Evolutionary conservation across 2,888 invertebrate species (phyloP).

Genomic region (Phyllotreta striolata): DNA sequence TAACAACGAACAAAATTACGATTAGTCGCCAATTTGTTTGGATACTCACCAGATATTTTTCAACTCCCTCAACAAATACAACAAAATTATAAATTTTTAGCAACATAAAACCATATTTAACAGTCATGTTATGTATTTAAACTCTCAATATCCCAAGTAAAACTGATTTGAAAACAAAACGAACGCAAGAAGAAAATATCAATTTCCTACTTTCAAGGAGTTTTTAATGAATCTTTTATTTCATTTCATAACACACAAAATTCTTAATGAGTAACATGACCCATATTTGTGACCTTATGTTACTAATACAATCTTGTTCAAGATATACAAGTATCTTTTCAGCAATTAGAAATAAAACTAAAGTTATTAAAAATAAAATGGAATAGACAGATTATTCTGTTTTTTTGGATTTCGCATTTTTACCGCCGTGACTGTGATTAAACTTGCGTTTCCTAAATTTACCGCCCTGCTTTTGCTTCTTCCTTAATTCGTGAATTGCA

Average conservation of each 20-base stretch:
- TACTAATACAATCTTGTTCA: not conserved
- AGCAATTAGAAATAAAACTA: too few relatives aligned
- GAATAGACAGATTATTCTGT: slow-evolving; percentile 2
- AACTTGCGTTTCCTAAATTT: slow-evolving; percentile 54
- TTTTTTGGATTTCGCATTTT: slow-evolving; percentile 34
- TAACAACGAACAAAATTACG: too few relatives aligned
- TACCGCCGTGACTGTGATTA: slow-evolving; percentile 46
- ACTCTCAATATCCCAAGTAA: not conserved
- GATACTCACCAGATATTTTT: not conserved
- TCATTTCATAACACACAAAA: slow-evolving; percentile 1
- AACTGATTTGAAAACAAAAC: not conserved
- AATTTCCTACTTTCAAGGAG: not conserved
- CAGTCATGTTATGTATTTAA: slow-evolving; percentile 1
- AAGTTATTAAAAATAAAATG: too few relatives aligned
- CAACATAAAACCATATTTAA: slow-evolving; percentile 10
- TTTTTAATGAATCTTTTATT: slow-evolving; percentile 12
- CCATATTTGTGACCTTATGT: slow-evolving; percentile 11
- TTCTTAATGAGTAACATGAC: not conserved
- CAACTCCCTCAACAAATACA: too few relatives aligned
- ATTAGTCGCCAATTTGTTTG: too few relatives aligned
- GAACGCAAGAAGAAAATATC: not conserved
- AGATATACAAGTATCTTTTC: too few relatives aligned
- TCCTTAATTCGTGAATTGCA: slow-evolving; percentile 64
- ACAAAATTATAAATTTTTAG: slow-evolving; percentile 9
- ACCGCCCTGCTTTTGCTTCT: slow-evolving; percentile 60